Evolutionary conservation across 2,888 invertebrate genomes (phyloP), one percentile per base, ranked within the genome.

Genomic region (Caenorhabditis becei): DNA sequence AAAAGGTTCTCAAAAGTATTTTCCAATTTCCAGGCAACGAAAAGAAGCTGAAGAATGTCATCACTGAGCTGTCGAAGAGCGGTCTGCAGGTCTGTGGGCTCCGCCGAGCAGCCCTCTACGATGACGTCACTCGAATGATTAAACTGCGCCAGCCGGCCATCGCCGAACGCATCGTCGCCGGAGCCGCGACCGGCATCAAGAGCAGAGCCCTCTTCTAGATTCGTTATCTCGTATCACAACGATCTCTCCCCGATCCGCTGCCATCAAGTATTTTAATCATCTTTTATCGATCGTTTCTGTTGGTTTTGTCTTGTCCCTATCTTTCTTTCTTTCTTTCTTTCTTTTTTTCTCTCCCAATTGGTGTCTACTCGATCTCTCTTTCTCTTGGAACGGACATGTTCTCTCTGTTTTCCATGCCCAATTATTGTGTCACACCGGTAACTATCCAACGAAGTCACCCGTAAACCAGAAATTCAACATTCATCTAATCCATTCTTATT

Each of bases 71-170:
- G 11, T 63, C 80, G 2, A 44, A 26, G 51, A 59, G 54, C 26
- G 69, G 67, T 14, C 62, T 80, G 24, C 35, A 69, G 23, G 53
- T 83, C 0, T 83, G 82, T 49, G 81, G 81, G 0, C 67, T 81
- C 16, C 71, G 72, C 18, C 78, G 78, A 16, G 63, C 80, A 0
- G 82, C 84, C 14, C 65, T 84, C 32, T 62, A 41, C 14, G 61
- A 67, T 37, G 84, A 84, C 63, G 77, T 83, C 41, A 67, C 58
- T 8, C 47, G 65, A n/a, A 35, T 83, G 7, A 59, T 84, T 23
- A 41, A 65, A 44, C 14, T 8, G 7, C 53, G 56, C 5, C 77
- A 77, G 28, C 74, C 82, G 20, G 35, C 49, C 2, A 78, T 78
- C n/a, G 75, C 70, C 2, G 59, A 51, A 8, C 18, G 70, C 20